Evolutionary conservation across 2,888 invertebrate species (phyloP), one percentile per base, ranked within the genome.

Genomic region (Drosophila infuscata): DNA sequence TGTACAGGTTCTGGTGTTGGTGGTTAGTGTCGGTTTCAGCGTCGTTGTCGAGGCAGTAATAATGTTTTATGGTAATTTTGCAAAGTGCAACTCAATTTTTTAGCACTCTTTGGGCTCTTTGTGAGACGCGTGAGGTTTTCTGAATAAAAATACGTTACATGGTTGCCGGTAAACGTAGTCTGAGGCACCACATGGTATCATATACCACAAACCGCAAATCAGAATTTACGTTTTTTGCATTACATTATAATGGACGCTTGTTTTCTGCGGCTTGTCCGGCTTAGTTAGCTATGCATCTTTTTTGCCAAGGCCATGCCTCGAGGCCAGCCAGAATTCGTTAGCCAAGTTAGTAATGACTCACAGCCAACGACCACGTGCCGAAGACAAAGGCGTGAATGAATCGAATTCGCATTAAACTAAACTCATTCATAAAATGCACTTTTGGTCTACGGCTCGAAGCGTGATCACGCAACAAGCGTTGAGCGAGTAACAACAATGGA

Each of bases 31-130:
- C 54, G 57, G 48, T 61, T 64, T 54, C 48, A 56, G 30, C 52
- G 49, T 32, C 30, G 53, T 36, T 43, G 62, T 36, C 58, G 49
- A 48, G 48, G 75, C 74, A 77, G 80, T 77, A 74, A 83, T 83
- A 86, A 78, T 80, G 72, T 70, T 78, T 83, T 86, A 87, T 87
- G 86, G 87, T 88, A 87, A 87, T 87, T 90, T 88, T 32, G 48
- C 79, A 83, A 87, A 87, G 89, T 87, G 86, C 73, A 83, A 74
- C 65, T 66, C 67, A 73, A 79, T 81, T 75, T 68, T 72, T 81
- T 51, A 51, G 61, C 68, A 64, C 62, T 59, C 59, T 76, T 70
- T 65, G 53, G 53, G 0, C 54, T 17, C 35, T 46, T 15, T 41
- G 20, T 29, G 66, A 25, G 74, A 52, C 70, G 56, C 66, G 74